Conservation (phyloP, 2,888 invertebrate genomes). For the Drosophila helvetica region DNA sequence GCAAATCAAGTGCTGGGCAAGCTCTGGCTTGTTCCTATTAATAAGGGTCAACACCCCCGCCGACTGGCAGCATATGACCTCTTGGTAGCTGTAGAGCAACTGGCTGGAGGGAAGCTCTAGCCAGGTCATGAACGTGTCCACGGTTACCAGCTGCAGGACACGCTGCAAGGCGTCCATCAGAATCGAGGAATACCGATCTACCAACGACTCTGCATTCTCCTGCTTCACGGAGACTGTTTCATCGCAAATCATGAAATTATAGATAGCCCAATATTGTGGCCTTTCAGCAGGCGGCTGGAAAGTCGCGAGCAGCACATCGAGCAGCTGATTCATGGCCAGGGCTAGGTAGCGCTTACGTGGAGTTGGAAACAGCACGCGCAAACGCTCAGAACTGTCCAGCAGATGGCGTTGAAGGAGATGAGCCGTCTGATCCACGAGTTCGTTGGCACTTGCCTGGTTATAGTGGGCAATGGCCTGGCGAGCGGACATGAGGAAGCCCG, state of each 20-base stretch:
- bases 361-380: constrained; percentile 3
- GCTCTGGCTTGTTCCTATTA: not conserved
- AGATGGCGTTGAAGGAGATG: constrained; percentile 53
- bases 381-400: constrained; percentile 25
- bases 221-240: not conserved
- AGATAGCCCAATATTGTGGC: constrained; percentile 30
- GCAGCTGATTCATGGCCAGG: constrained; percentile 30
- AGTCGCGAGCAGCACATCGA: constrained; percentile 16
- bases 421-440: not conserved
- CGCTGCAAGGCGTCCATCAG: constrained; percentile 51
- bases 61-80: constrained; percentile 35
- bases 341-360: constrained; percentile 55
- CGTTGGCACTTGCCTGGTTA: not conserved
- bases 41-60: constrained; percentile 10
- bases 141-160: constrained; percentile 39
- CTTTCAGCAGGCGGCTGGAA: constrained; percentile 5
- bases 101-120: constrained; percentile 43
- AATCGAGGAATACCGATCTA: constrained; percentile 1
- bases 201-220: not conserved
- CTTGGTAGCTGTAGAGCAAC: constrained; percentile 46
- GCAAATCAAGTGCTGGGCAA: constrained; percentile 32
- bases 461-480: constrained; percentile 28
- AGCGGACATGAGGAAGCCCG: constrained; percentile 39
- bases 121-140: constrained; percentile 57
- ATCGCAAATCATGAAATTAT: constrained; percentile 6